These are phyloP conservation scores for Atherinomorus stipes DNA, from an alignment of 2,113 vertebrate species.

Conservation along the genomic window DNA sequence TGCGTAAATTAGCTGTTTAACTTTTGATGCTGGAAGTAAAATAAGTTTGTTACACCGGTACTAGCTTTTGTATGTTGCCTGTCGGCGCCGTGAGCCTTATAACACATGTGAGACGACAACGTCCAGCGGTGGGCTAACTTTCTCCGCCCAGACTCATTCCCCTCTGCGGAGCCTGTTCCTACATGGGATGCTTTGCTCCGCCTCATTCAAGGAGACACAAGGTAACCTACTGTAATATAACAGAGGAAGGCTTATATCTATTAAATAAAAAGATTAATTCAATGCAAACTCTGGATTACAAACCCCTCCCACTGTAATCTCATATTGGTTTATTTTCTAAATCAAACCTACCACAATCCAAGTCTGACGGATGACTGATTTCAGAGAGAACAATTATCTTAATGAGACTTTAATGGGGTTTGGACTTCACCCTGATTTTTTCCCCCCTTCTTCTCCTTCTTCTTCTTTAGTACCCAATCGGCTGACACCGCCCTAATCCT, in stretches of 20 bases:
- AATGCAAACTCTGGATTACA: background rate
- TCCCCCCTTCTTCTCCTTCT: too few relatives aligned
- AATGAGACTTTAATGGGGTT: slow-evolving; percentile 45
- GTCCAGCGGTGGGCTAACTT: slow-evolving; percentile 50
- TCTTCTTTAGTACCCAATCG: slow-evolving; percentile 11
- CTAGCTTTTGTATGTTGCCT: background rate
- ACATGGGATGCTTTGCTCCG: slow-evolving; percentile 73
- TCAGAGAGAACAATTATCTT: slow-evolving; percentile 29
- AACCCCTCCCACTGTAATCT: background rate
- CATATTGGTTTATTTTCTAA: background rate
- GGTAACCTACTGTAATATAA: slow-evolving; percentile 46
- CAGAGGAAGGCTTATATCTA: background rate
- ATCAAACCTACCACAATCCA: background rate
- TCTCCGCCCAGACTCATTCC: slow-evolving; percentile 73
- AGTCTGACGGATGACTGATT: slow-evolving; percentile 17
- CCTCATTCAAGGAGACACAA: slow-evolving; percentile 43
- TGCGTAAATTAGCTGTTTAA: background rate
- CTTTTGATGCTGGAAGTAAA: background rate
- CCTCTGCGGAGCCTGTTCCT: slow-evolving; percentile 46
- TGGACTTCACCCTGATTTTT: slow-evolving; percentile 4
- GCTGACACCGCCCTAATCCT: slow-evolving; percentile 57
- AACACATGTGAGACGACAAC: slow-evolving; percentile 42
- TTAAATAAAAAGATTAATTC: too few relatives aligned
- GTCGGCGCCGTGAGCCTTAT: background rate
- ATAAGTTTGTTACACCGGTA: background rate